Evolutionary conservation across 2,888 invertebrate genomes (phyloP).

Genomic region (Agrotis exclamationis): DNA sequence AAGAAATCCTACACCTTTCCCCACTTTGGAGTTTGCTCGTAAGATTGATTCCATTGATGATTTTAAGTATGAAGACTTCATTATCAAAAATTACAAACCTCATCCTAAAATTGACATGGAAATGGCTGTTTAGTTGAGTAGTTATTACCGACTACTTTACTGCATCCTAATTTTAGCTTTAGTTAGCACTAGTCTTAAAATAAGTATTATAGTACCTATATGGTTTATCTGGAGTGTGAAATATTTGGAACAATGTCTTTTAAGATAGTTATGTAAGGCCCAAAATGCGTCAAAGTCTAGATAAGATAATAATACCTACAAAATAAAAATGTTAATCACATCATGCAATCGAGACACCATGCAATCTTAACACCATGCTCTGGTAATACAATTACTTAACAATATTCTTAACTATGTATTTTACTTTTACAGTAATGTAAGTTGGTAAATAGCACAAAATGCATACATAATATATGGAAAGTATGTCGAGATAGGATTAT

Average conservation of each 20-base stretch:
- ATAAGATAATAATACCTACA: background rate
- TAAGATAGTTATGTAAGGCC: background rate
- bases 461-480: too few species aligned
- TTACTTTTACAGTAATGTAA: too few species aligned
- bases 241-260: constrained; percentile 8
- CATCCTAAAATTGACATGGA: constrained; percentile 97
- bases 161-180: background rate
- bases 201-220: constrained; percentile 32
- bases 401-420: too few species aligned
- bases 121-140: constrained; percentile 94
- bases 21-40: constrained; percentile 94
- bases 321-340: background rate
- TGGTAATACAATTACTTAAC: too few species aligned
- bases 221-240: constrained; percentile 20
- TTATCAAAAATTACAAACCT: constrained; percentile 96
- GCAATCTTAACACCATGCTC: background rate
- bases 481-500: too few species aligned
- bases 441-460: too few species aligned
- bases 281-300: background rate
- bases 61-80: constrained; percentile 96
- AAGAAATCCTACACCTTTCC: constrained; percentile 95
- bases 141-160: background rate
- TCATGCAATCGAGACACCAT: background rate
- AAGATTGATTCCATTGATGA: constrained; percentile 95
- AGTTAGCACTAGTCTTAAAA: constrained; percentile 4